phyloP scores from a whole-genome alignment of 1,140 invertebrate genomes.

The Eufriesea mexicana region DNA sequence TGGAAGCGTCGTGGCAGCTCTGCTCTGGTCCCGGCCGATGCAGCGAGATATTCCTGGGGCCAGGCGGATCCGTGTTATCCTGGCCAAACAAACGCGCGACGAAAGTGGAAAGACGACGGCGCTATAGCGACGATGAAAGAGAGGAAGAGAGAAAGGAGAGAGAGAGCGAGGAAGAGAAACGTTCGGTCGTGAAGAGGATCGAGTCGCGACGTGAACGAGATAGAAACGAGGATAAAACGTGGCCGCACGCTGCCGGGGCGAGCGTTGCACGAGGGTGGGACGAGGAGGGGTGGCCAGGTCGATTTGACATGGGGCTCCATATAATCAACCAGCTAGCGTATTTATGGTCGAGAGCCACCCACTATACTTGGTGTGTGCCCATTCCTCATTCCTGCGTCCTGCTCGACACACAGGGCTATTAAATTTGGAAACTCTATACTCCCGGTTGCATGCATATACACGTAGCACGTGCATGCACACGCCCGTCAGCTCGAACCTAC shows the following conservation, averaged over 20 bases:
- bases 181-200: neutral
- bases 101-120: neutral
- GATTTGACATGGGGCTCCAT: slow-evolving; percentile 73
- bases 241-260: slow-evolving; percentile 14
- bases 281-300: slow-evolving; percentile 25
- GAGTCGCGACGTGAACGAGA: slow-evolving; percentile 30
- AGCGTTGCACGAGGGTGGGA: neutral
- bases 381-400: slow-evolving; percentile 74
- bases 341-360: slow-evolving; percentile 72
- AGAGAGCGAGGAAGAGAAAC: too few relatives aligned
- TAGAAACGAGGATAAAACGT: slow-evolving; percentile 57
- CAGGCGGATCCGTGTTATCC: neutral
- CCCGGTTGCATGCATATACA: slow-evolving; percentile 26
- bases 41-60: neutral
- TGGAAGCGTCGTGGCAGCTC: neutral
- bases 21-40: neutral
- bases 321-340: slow-evolving; percentile 75
- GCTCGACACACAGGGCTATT: slow-evolving; percentile 75
- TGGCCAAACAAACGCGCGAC: neutral
- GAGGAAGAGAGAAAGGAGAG: neutral
- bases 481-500: slow-evolving; percentile 54
- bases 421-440: slow-evolving; percentile 80
- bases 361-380: slow-evolving; percentile 66
- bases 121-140: neutral
- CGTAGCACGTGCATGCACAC: slow-evolving; percentile 9